Evolutionary conservation across 2,797 vertebrate genomes (phyloP), one percentile per base, ranked within the genome.

Genomic region (Syngnathus acus): DNA sequence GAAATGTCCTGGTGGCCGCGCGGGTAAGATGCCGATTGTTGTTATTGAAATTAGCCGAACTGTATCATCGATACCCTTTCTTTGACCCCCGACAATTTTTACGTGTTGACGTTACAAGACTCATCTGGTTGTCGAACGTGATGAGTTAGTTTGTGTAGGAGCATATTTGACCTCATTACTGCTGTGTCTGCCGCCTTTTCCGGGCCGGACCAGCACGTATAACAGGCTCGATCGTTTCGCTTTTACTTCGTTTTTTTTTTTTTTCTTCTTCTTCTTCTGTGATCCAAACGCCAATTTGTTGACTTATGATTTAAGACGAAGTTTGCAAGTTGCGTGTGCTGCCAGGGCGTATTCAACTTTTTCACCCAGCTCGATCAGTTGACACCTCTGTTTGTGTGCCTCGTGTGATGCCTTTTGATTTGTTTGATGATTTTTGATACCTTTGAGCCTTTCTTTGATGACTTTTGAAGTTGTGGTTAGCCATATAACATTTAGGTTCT

Each of bases 1-100:
- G 84, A 86, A 76, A 93, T 92, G 92, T 92, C 91, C 23, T 84
- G 86, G 86, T 87, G 86, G 89, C 39, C 82, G 89, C 90, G 91
- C 89, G 82, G 91, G 92, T 92, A 86, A 89, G 81, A 68, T 9
- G 38, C 10, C 21, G 7, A 62, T 65, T 19, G 65, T 64, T 66
- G 38, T 67, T 71, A 38, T 54, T 9, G 1, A 21, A 9, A 17
- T 23, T 51, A 1, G 2, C 0, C 1, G 9, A 17, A 38, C n/a
- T 63, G 0, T 5, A 54, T 10, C 13, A 13, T n/a, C 32, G 37
- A 39, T 2, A 51, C 39, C 10, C 42, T 47, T 23, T 5, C 17
- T 72, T 73, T 58, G 2, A 19, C 2, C 5, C 21, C 2, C 0
- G 0, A 1, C 1, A 0, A 48, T 16, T 0, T 2, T 40, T 50